Conservation (phyloP, 1,140 invertebrate genomes). For the Gonatopus flavifemur region DNA sequence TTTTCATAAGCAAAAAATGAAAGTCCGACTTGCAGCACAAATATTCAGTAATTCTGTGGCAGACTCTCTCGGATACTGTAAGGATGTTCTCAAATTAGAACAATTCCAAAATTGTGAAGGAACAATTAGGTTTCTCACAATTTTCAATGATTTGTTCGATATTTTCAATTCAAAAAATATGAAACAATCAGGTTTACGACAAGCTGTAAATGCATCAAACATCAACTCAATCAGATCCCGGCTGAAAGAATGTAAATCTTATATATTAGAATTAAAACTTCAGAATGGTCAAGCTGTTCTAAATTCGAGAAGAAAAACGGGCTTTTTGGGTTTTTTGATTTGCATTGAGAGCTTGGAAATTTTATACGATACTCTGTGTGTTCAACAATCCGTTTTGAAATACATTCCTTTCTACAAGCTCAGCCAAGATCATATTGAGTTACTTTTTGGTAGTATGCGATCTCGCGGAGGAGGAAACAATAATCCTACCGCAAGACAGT, state of each 20-base stretch:
- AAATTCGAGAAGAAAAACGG: slow-evolving; percentile 17
- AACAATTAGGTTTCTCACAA: slow-evolving; percentile 30
- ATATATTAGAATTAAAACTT: slow-evolving; percentile 5
- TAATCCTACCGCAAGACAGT: slow-evolving; percentile 28
- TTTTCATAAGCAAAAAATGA: slow-evolving; percentile 38
- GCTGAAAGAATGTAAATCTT: slow-evolving; percentile 4
- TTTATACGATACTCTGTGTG: slow-evolving; percentile 4
- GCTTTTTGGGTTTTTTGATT: slow-evolving; percentile 20
- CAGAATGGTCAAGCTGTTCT: slow-evolving; percentile 1
- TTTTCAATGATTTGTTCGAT: slow-evolving; percentile 33
- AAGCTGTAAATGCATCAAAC: slow-evolving; percentile 8
- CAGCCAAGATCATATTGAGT: slow-evolving; percentile 26
- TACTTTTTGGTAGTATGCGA: slow-evolving; percentile 26
- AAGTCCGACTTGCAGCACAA: slow-evolving; percentile 37
- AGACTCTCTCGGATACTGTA: slow-evolving; percentile 29
- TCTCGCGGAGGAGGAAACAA: slow-evolving; percentile 25
- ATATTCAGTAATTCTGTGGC: slow-evolving; percentile 31
- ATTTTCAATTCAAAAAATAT: slow-evolving; percentile 32
- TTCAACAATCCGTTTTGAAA: slow-evolving; percentile 5
- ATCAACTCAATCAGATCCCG: not conserved
- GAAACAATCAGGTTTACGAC: slow-evolving; percentile 13
- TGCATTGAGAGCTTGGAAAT: slow-evolving; percentile 12
- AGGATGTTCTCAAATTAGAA: slow-evolving; percentile 16
- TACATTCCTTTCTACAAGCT: slow-evolving; percentile 27
- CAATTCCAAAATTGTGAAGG: slow-evolving; percentile 22